Percentiles rank a stretch among this genome's conserved stretches.
phyloP scores from a whole-genome alignment of 2,797 vertebrate species.

The Tamandua tetradactyla region DNA sequence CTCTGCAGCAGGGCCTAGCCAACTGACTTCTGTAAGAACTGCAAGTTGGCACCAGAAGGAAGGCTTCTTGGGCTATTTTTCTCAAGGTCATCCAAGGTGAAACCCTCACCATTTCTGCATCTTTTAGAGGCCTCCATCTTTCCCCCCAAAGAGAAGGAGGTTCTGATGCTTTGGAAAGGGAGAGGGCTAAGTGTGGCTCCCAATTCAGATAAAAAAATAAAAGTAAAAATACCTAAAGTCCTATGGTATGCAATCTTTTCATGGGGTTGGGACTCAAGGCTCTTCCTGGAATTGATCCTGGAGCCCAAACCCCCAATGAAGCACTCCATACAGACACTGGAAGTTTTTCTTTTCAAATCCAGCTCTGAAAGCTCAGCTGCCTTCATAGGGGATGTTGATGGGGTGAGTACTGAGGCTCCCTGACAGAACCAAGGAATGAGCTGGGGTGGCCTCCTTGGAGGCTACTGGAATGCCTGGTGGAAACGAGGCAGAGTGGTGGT shows the following conservation, averaged over 20 bases:
- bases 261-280: constrained; percentile 79
- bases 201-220: constrained; percentile 81
- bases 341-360: constrained; percentile 77
- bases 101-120: constrained; percentile 78
- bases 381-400: constrained; percentile 71
- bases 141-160: no score
- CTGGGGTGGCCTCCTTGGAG: constrained; percentile 63
- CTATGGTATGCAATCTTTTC: constrained; percentile 79
- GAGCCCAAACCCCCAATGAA: constrained; percentile 75
- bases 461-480: constrained; percentile 97
- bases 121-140: no score
- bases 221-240: constrained; percentile 85
- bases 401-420: constrained; percentile 74
- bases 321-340: constrained; percentile 83
- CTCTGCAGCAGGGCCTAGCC: constrained; percentile 63
- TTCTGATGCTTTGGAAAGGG: constrained; percentile 78
- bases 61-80: constrained; percentile 80
- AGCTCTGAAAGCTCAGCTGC: constrained; percentile 82
- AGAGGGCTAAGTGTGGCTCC: constrained; percentile 83
- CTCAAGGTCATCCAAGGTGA: constrained; percentile 77
- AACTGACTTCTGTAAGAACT: constrained; percentile 66
- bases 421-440: constrained; percentile 60
- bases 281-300: no score
- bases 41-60: constrained; percentile 77
- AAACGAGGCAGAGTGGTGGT: constrained; percentile 98